Evolutionary conservation across 2,797 vertebrate genomes (phyloP).

Genomic region (Threskiornis aethiopicus): DNA sequence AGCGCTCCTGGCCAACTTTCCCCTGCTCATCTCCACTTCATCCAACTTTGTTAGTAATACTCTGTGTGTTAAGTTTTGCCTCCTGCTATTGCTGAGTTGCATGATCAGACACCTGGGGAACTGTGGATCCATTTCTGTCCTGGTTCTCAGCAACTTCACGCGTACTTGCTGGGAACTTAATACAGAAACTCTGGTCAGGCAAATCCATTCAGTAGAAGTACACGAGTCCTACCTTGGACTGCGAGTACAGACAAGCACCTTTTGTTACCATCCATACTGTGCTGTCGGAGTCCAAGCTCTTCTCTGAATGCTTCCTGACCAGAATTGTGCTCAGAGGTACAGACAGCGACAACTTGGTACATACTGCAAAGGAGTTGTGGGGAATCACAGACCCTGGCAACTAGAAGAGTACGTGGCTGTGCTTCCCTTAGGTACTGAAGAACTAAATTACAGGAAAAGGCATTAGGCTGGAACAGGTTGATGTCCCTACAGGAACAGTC

Average conservation of each 20-base stretch:
- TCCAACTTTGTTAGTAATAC: neutral
- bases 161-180: neutral
- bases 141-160: neutral
- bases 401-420: neutral
- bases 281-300: neutral
- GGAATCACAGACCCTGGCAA: neutral
- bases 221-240: neutral
- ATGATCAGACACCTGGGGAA: neutral
- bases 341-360: fast-evolving
- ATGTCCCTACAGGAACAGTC: neutral
- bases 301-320: neutral
- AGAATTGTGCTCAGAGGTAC: neutral
- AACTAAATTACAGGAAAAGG: neutral
- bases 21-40: neutral
- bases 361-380: neutral
- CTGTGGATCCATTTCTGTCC: neutral
- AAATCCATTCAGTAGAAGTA: neutral
- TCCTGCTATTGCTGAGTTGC: neutral
- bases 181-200: neutral
- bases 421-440: neutral
- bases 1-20: neutral
- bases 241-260: neutral
- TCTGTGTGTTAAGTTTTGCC: neutral
- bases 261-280: neutral
- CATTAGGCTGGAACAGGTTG: neutral